Percentiles rank a stretch among this genome's conserved stretches.
phyloP scores from a whole-genome alignment of 1,140 invertebrate genomes.

The Stegodyphus mimosarum region DNA sequence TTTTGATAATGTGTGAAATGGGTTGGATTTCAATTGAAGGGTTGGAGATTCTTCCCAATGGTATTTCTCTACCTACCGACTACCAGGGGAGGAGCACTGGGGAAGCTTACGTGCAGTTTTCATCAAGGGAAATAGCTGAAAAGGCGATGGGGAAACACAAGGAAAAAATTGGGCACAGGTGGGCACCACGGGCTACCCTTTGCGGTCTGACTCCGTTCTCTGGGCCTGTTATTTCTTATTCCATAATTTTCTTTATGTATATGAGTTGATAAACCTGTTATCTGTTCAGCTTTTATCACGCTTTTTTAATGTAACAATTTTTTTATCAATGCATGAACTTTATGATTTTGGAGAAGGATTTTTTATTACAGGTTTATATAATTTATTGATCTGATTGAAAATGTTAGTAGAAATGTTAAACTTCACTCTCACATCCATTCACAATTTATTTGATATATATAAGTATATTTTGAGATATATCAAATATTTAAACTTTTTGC shows the following conservation, averaged over 20 bases:
- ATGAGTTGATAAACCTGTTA: slow-evolving; percentile 12
- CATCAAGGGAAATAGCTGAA: slow-evolving; percentile 93
- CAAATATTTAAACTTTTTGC: too few species aligned
- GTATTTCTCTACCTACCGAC: slow-evolving; percentile 94
- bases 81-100: slow-evolving; percentile 93
- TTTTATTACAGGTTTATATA: too few species aligned
- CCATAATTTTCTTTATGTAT: slow-evolving; percentile 20
- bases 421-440: too few species aligned
- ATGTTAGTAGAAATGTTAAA: too few species aligned
- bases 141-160: slow-evolving; percentile 96
- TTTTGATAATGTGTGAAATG: slow-evolving; percentile 53
- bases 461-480: too few species aligned
- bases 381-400: too few species aligned
- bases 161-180: slow-evolving; percentile 99
- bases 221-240: slow-evolving; percentile 46
- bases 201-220: slow-evolving; percentile 40
- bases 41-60: slow-evolving; percentile 95
- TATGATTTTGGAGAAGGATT: too few species aligned
- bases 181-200: slow-evolving; percentile 65
- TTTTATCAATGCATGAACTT: background rate
- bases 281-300: slow-evolving; percentile 40
- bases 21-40: slow-evolving; percentile 73
- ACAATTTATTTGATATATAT: too few species aligned
- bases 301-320: background rate
- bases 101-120: slow-evolving; percentile 98